Conservation (phyloP, 2,113 vertebrate genomes). For the Odontophorus gujanensis region DNA sequence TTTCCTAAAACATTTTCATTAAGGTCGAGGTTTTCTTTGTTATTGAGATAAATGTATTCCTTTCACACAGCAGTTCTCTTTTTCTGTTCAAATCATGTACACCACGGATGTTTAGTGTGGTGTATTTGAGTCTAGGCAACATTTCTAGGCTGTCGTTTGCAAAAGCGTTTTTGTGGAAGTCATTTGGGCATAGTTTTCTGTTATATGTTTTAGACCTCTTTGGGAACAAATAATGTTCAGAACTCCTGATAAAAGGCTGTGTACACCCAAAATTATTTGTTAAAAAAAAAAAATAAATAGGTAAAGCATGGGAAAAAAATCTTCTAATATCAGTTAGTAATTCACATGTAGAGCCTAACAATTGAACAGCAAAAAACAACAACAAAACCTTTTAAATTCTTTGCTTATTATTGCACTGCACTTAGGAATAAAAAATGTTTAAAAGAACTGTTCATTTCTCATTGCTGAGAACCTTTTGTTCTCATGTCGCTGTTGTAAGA, state of each 20-base stretch:
- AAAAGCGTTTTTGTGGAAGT: neutral
- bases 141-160: neutral
- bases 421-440: neutral
- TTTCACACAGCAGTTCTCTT: constrained; percentile 35
- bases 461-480: neutral
- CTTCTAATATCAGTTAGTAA: neutral
- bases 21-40: constrained; percentile 60
- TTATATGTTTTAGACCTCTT: neutral
- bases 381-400: neutral
- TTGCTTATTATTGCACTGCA: neutral
- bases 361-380: neutral
- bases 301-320: neutral
- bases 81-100: neutral
- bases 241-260: neutral
- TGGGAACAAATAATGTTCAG: neutral
- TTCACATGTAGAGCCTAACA: neutral
- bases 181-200: neutral
- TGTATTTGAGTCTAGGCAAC: neutral
- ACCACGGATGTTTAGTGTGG: neutral
- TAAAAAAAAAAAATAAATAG: neutral
- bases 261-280: neutral
- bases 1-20: constrained; percentile 77
- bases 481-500: neutral
- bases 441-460: neutral
- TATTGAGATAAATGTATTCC: constrained; percentile 69